phyloP scores from a whole-genome alignment of 2,113 vertebrate genomes.

The Desmodus rotundus region DNA sequence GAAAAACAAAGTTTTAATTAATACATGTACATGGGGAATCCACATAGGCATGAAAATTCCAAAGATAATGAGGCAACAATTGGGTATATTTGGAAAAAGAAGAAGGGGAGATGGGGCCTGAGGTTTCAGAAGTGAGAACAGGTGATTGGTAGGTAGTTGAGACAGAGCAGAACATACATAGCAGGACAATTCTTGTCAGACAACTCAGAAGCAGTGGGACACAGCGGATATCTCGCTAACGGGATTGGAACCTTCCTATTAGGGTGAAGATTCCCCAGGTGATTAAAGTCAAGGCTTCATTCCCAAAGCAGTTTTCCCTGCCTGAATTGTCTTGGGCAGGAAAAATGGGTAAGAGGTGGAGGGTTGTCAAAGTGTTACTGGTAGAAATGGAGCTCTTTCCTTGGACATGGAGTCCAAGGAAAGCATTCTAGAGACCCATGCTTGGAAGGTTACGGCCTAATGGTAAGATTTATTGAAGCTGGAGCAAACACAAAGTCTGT shows the following conservation, averaged over 20 bases:
- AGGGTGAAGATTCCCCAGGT: background rate
- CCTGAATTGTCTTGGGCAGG: background rate
- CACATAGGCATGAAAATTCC: background rate
- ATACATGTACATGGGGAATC: background rate
- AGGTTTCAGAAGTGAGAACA: background rate
- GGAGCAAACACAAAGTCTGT: background rate
- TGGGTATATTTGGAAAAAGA: background rate
- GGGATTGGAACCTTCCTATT: background rate
- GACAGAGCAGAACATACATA: background rate
- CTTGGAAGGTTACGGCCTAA: background rate
- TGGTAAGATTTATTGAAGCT: background rate
- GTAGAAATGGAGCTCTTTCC: background rate
- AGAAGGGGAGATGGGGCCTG: background rate
- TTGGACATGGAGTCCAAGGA: no score
- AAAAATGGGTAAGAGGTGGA: background rate
- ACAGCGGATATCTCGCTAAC: background rate
- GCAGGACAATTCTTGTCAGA: background rate
- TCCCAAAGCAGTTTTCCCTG: background rate
- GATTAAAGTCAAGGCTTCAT: background rate
- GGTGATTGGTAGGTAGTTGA: background rate
- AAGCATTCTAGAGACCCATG: background rate
- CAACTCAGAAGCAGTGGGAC: background rate
- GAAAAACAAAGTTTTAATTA: background rate
- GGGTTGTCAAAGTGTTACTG: background rate
- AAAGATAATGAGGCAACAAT: background rate